These are phyloP conservation scores for Babylonia areolata DNA, from an alignment of 1,140 invertebrate genomes.

Conservation along the genomic window DNA sequence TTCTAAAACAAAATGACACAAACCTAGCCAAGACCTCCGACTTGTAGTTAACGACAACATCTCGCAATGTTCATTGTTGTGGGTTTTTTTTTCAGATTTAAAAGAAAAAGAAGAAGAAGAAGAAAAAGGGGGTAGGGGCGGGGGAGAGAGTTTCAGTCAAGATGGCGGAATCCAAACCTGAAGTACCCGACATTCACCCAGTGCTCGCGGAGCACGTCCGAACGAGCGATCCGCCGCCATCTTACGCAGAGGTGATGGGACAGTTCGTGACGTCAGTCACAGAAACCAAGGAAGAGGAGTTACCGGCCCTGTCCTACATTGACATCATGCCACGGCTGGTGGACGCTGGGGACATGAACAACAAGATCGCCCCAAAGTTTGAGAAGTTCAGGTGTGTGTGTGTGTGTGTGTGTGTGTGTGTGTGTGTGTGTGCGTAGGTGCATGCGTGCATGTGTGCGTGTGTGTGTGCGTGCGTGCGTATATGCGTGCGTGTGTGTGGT, in stretches of 20 bases:
- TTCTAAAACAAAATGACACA: too few species aligned
- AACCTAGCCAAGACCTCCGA: too few species aligned
- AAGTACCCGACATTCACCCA: slow-evolving; percentile 33
- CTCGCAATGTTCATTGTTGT: too few species aligned
- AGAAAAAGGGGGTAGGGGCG: too few species aligned
- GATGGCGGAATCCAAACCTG: not conserved
- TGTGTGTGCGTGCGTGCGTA: too few species aligned
- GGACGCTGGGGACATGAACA: slow-evolving; percentile 44
- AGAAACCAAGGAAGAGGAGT: slow-evolving; percentile 32
- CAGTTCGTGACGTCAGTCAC: slow-evolving; percentile 46
- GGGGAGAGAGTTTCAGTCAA: not conserved
- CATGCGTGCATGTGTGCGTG: not conserved
- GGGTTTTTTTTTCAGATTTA: too few species aligned
- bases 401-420: too few species aligned
- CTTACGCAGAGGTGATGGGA: slow-evolving; percentile 58
- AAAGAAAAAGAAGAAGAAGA: too few species aligned
- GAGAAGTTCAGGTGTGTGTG: slow-evolving; percentile 50
- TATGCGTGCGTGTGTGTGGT: too few species aligned
- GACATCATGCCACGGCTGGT: slow-evolving; percentile 55
- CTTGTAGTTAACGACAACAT: too few species aligned
- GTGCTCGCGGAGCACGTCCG: slow-evolving; percentile 34
- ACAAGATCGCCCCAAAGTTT: slow-evolving; percentile 47
- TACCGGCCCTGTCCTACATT: slow-evolving; percentile 55
- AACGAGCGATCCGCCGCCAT: slow-evolving; percentile 45
- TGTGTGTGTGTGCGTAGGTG: too few species aligned